Base-by-base conservation (phyloP, 2,888 invertebrate genomes). In the Esperia sulphurella region DNA sequence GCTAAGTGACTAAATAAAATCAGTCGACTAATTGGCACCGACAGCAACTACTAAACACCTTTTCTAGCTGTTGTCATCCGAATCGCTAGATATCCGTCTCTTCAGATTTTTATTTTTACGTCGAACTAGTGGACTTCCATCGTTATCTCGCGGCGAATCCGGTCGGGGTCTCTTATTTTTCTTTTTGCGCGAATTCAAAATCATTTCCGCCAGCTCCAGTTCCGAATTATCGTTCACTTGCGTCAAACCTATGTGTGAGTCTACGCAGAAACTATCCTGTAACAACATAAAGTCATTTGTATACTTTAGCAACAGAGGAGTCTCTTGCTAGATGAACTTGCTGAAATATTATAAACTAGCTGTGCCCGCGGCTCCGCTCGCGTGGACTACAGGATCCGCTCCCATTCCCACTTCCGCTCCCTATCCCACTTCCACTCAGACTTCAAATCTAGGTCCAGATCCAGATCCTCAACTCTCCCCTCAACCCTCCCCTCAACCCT, bases 231-330 rank as follows among this genome's bases (percentile, higher is more conserved):
- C 89, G 41, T 79, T 75, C 0, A 59, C 79, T 76, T 83, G 84
- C 40, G 80, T 84, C 46, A 83, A 69, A 46, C 82, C 91, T 30
- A 91, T 90, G 62, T 93, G 92, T 14, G 91, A 91, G 45, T 91
- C 90, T 0, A 92, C 92, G 67, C 93, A 93, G 71, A 94, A 93
- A 41, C 93, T 92, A 67, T 93, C 93, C 92, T 93, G 69, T 54
- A 86, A 83, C 14, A 46, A 14, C 21, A 21, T 21, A 2, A 5
- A 21, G 5, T 21, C 21, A 21, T 21, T 5, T 3, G 21, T 5
- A 21, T 21, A 21, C 21, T 5, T 21, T 21, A 21, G 3, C 21
- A 21, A 21, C 21, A 21, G 21, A 21, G 3, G 21, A 21, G 21
- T 5, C 2, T 5, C 5, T 21, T 21, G 2, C 3, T 21, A 21